Base-by-base conservation (phyloP, 2,113 vertebrate species). In the Cercocebus atys region DNA sequence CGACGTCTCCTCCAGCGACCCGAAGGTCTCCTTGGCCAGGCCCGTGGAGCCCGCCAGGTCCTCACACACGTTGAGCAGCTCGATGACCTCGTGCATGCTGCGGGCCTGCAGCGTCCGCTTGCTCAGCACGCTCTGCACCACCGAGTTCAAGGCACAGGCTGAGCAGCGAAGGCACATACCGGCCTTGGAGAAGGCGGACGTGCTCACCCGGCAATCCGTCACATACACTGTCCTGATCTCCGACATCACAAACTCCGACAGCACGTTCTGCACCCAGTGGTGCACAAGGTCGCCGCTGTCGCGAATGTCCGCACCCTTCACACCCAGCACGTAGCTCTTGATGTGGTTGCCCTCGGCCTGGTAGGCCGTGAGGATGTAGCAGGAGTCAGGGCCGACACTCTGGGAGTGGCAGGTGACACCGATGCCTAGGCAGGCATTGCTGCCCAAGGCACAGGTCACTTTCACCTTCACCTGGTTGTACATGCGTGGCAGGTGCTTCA, bases 391-490 rank as follows among this genome's bases (percentile, higher is more conserved):
- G 35, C 99, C 99, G 0, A 99, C 97, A 2, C 99, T 99, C 98
- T 99, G 99, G 0, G 99, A 99, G 98, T 99, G 99, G 97, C 99
- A 99, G 45, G 99, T 99, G 78, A 99, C 99, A 0, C 99, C 99
- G 0, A 99, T 99, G 94, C 99, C 99, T 4, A 99, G 98, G n/a
- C 99, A 99, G 3, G 99, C 99, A 0, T 99, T 99, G 98, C 99
- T 99, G 96, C 99, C 99, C 23, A 99, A 98, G 38, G 99, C 99
- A 0, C 99, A 99, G 1, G 99, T 99, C 97, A 99, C 99, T 95
- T 99, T 99, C 90, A 99, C 99, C 98, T 99, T 99, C 96, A 99
- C 99, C 97, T 99, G 99, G 99, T 99, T 99, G 99, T 99, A 99
- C 99, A 99, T 99, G 96, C 99, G 99, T 1, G 99, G 99, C 97